Conservation (phyloP, 2,113 vertebrate genomes). For the Saccopteryx leptura region DNA sequence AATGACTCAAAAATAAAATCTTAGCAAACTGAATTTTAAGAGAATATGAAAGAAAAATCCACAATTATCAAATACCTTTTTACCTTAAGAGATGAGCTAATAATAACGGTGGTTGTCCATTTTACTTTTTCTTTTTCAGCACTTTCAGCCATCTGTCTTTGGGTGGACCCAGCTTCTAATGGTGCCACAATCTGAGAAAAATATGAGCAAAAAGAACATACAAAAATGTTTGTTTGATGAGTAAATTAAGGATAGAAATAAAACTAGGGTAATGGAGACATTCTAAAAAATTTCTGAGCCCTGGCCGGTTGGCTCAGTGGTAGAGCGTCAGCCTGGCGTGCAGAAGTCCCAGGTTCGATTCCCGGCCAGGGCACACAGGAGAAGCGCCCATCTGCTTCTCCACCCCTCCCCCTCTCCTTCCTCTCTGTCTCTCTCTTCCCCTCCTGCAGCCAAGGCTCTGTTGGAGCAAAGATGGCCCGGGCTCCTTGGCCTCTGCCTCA, state of each 20-base stretch:
- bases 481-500: too few species aligned
- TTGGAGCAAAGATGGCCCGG: too few species aligned
- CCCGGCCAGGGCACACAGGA: too few species aligned
- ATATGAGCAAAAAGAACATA: slow-evolving; percentile 67
- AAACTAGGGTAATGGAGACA: slow-evolving; percentile 24
- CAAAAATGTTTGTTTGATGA: slow-evolving; percentile 34
- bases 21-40: not conserved
- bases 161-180: not conserved
- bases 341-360: too few species aligned
- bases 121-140: slow-evolving; percentile 76
- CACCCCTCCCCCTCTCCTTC: too few species aligned
- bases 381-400: too few species aligned
- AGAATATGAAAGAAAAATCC: not conserved
- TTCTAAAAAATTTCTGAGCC: not conserved
- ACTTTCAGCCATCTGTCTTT: slow-evolving; percentile 82
- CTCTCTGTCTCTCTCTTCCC: too few species aligned
- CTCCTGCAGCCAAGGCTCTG: too few species aligned
- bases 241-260: slow-evolving; percentile 40
- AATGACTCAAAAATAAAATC: slow-evolving; percentile 45
- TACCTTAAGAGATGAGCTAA: slow-evolving; percentile 93
- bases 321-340: too few species aligned
- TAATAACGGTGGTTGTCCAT: slow-evolving; percentile 94
- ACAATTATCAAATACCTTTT: not conserved
- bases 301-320: too few species aligned
- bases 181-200: slow-evolving; percentile 33